Percentiles rank a stretch among this genome's conserved stretches.
These are phyloP conservation scores for Camponotus vicinus DNA, from an alignment of 1,140 invertebrate species.

Conservation along the genomic window DNA sequence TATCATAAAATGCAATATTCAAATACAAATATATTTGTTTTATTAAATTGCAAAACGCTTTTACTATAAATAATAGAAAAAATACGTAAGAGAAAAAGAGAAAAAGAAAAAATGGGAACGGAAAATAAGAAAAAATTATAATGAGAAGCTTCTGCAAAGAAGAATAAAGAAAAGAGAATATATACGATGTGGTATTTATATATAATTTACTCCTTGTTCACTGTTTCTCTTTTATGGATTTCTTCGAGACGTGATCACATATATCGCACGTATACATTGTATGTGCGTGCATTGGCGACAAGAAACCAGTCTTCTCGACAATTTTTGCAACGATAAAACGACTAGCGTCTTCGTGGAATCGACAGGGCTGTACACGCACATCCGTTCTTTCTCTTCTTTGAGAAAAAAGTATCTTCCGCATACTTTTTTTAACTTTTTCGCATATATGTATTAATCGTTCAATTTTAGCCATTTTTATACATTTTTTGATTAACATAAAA, in stretches of 20 bases:
- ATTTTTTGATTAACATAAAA: no score
- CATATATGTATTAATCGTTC: not conserved
- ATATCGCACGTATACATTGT: conserved; percentile 56
- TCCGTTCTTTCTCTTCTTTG: conserved; percentile 7
- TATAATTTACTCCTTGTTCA: not conserved
- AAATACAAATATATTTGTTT: not conserved
- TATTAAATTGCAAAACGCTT: not conserved
- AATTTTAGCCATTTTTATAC: not conserved
- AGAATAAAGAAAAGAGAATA: not conserved
- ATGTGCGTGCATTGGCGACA: conserved; percentile 73
- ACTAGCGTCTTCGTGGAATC: conserved; percentile 77
- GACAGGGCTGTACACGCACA: conserved; percentile 66
- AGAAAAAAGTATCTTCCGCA: conserved; percentile 4
- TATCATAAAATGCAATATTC: no score
- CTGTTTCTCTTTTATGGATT: conserved; percentile 36
- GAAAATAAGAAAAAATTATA: not conserved
- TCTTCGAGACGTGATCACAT: conserved; percentile 52
- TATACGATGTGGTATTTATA: not conserved
- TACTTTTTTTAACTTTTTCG: conserved; percentile 12
- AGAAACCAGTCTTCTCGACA: conserved; percentile 78
- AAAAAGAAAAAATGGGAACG: not conserved
- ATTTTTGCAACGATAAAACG: conserved; percentile 78
- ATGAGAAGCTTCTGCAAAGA: not conserved
- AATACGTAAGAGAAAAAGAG: not conserved
- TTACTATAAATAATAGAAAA: not conserved